Conservation (phyloP, 2,888 invertebrate species). For the Bombylius major region DNA sequence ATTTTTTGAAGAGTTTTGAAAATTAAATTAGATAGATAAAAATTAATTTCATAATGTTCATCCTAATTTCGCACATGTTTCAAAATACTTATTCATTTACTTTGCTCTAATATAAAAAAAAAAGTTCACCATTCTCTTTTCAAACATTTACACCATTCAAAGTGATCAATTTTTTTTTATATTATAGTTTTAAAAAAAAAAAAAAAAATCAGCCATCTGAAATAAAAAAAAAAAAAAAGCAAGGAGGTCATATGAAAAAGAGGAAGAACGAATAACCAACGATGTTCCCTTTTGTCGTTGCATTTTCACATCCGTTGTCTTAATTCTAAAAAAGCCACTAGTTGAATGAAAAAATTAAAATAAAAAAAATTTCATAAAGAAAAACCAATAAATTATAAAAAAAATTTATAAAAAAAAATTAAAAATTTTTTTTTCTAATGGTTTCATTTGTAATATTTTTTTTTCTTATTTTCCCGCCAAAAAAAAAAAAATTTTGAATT, state of each 20-base stretch:
- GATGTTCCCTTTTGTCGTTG: conserved; percentile 15
- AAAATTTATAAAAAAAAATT: background rate
- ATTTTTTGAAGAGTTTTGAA: no score
- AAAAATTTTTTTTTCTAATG: background rate
- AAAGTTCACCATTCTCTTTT: no score
- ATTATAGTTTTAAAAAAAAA: background rate
- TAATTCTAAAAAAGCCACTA: conserved; percentile 8
- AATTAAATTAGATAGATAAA: no score
- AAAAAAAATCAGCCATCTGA: conserved; percentile 1
- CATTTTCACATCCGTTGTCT: background rate
- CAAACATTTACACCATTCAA: no score
- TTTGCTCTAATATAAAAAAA: no score
- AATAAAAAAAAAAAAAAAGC: background rate
- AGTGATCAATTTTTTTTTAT: no score
- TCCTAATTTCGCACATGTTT: no score
- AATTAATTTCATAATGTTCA: no score
- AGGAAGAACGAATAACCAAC: conserved; percentile 8
- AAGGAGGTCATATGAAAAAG: background rate
- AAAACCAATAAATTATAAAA: background rate
- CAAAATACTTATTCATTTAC: no score
- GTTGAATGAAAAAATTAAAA: conserved; percentile 7
- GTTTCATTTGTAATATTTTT: no score
- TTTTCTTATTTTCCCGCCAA: no score
- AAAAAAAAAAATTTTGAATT: no score
- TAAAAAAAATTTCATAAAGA: background rate